Conservation (phyloP, 1,140 invertebrate genomes). For the Pseudomyrmex gracilis region DNA sequence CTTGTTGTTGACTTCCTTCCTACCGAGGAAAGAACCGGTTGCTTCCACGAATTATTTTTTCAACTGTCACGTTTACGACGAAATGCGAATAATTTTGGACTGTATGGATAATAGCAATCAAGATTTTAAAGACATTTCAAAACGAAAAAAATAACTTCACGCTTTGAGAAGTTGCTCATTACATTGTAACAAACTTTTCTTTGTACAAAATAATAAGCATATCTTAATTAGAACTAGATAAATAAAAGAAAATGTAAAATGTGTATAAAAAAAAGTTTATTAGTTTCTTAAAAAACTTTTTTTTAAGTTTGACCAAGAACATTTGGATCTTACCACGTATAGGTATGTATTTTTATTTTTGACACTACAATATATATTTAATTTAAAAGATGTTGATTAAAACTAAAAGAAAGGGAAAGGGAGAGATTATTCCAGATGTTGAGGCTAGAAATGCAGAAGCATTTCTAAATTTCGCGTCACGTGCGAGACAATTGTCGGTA, state of each 20-base stretch:
- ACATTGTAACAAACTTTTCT: not conserved
- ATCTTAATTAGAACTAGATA: too few species aligned
- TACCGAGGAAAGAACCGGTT: conserved; percentile 59
- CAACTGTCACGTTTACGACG: conserved; percentile 44
- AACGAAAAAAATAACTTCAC: not conserved
- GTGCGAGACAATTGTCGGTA: conserved; percentile 40
- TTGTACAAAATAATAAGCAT: not conserved
- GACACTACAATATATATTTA: too few species aligned
- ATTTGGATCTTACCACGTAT: too few species aligned
- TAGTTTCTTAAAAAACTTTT: too few species aligned
- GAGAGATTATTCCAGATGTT: not conserved
- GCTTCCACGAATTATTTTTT: conserved; percentile 65
- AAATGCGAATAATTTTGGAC: conserved; percentile 62
- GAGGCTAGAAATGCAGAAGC: too few species aligned
- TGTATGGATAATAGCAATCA: conserved; percentile 28
- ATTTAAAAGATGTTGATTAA: too few species aligned
- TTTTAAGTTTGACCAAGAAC: too few species aligned
- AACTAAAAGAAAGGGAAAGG: not conserved
- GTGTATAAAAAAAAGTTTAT: too few species aligned
- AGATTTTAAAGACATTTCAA: conserved; percentile 34
- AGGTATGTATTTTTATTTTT: too few species aligned
- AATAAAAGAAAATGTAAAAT: too few species aligned
- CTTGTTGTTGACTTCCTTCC: not conserved
- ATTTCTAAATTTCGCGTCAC: conserved; percentile 49
- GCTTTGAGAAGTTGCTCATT: not conserved